Base-by-base conservation (phyloP, 2,888 invertebrate genomes). In the Parasteatoda lunata region DNA sequence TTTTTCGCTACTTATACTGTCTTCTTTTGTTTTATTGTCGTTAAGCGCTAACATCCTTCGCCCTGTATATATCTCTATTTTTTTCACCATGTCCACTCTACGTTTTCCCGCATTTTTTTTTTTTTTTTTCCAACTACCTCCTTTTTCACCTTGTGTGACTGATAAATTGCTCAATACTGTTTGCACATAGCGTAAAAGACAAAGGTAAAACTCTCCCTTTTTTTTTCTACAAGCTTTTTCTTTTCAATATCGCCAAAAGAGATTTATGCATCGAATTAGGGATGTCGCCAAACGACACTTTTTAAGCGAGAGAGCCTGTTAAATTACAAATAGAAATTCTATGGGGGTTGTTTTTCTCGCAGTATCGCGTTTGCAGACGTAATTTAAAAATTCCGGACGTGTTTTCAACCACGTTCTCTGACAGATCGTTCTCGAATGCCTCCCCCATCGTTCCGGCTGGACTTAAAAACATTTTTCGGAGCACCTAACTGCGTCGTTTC, bases 301-400 rank as follows among this genome's bases (percentile, higher is more conserved):
- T 76, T 76, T 76, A 64, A 76, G 49, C 65, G 66, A 48, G 30
- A 59, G n/a, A 59, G n/a, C 59, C 59, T 59, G 59, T 59, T 59
- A 59, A 59, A 59, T 86, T 86, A 80, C 85, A 86, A 86, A 86
- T 86, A 86, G 85, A 86, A 86, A 86, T 86, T 86, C 85, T 86
- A 86, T 86, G 77, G 78, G 72, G 76, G 80, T 86, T 80, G 76
- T 86, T 86, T 81, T 86, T 77, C 80, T 77, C 52, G 6, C 75
- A 47, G n/a, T 13, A 51, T 9, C 59, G 65, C 69, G 69, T 73
- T 84, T 78, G 80, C 75, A 71, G 76, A 75, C 70, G 85, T 80
- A 86, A 86, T 86, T 86, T 86, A 86, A 86, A 86, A 86, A 86
- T 86, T 86, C 85, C 85, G 70, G 6, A 71, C 85, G 80, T 80